Evolutionary conservation across 1,140 invertebrate species (phyloP), one percentile per base, ranked within the genome.

Genomic region (Thaumatotibia leucotreta): DNA sequence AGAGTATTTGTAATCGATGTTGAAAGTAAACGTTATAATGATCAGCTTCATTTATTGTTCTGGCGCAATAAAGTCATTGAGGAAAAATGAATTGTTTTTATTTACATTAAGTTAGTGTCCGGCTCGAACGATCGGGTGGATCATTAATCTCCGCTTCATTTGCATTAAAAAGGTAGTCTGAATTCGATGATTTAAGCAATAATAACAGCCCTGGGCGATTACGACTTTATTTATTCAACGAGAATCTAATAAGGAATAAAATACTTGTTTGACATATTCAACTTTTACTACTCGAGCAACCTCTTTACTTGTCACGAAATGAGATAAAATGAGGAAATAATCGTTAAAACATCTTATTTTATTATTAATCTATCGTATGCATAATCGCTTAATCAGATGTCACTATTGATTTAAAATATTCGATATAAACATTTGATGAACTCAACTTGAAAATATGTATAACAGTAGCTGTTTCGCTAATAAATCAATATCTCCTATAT

Each of bases 1-100:
- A 88, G 80, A 86, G 72, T 89, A 88, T 81, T 88, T 77, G 82
- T 91, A 91, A 88, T 91, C 79, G 86, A 86, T 91, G 88, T 91
- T 91, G 87, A 91, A 88, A 91, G 86, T 91, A 91, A 89, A 82
- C 84, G 87, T 89, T 91, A 86, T 85, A 72, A 86, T 84, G 86
- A 88, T 88, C 86, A 83, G 86, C 88, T 91, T 91, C 86, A 89
- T 86, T 90, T 86, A 87, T 88, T 91, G 88, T 91, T 91, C 85
- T 87, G 82, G 75, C 86, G 84, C 86, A 91, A 88, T 91, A 91
- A 91, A 91, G 79, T 85, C 82, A 90, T 88, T 89, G 83, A 89
- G 81, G 82, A 84, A 87, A 82, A 80, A 64, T 64, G 77, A 54
- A 74, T 88, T 88, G 84, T 88, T 86, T 88, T 90, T 86, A 81